Evolutionary conservation across 2,888 invertebrate genomes (phyloP).

Genomic region (Heliconius ethilla): DNA sequence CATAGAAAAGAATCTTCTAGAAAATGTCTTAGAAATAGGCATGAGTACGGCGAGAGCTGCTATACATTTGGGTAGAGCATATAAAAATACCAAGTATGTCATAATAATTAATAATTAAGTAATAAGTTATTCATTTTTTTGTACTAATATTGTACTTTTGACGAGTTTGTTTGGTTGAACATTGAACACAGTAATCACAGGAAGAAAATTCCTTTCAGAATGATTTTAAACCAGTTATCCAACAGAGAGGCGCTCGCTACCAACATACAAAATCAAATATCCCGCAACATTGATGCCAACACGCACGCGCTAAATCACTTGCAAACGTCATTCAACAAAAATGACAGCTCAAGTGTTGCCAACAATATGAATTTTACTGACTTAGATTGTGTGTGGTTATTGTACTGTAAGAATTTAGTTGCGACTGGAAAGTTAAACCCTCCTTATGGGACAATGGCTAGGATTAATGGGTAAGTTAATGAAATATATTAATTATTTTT

Average conservation of each 20-base stretch:
- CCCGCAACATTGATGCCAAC: conserved; percentile 68
- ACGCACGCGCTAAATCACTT: conserved; percentile 67
- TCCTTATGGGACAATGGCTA: conserved; percentile 82
- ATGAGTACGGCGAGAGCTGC: conserved; percentile 81
- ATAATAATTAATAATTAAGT: neutral
- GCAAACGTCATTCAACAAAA: conserved; percentile 59
- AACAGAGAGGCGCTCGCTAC: conserved; percentile 55
- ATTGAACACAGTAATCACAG: too few species aligned
- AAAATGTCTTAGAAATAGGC: conserved; percentile 76
- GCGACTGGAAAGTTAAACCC: conserved; percentile 77
- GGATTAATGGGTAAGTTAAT: conserved; percentile 80
- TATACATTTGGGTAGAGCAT: conserved; percentile 80
- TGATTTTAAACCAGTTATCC: conserved; percentile 62
- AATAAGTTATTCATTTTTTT: too few species aligned
- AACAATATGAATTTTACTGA: conserved; percentile 61
- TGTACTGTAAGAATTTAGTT: conserved; percentile 82
- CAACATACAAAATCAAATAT: conserved; percentile 61
- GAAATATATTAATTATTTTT: neutral
- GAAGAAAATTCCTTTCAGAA: conserved; percentile 54
- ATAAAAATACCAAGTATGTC: conserved; percentile 76
- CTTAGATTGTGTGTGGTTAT: conserved; percentile 82
- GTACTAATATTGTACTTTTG: too few species aligned
- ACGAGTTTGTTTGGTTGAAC: too few species aligned
- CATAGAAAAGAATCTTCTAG: conserved; percentile 67
- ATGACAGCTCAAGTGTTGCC: conserved; percentile 53